Conservation (phyloP, 2,888 invertebrate genomes). For the Boloria euphrosyne region DNA sequence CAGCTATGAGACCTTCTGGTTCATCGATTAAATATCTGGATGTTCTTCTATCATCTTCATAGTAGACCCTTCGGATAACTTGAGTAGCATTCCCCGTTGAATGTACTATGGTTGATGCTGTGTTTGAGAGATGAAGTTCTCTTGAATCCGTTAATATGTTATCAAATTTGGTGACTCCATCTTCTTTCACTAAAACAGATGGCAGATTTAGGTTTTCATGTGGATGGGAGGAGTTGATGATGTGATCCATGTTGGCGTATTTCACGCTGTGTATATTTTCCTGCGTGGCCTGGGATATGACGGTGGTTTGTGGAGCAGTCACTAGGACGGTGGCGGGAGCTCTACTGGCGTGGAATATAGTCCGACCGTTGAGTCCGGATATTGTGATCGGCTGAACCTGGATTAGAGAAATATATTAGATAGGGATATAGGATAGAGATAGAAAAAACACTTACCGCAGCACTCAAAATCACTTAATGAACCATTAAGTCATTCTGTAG, state of each 20-base stretch:
- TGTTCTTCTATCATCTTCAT: constrained; percentile 59
- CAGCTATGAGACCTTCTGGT: constrained; percentile 56
- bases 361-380: constrained; percentile 63
- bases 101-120: constrained; percentile 69
- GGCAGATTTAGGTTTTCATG: constrained; percentile 58
- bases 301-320: constrained; percentile 67
- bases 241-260: constrained; percentile 66
- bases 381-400: constrained; percentile 74
- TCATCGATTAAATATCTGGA: constrained; percentile 62
- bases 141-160: constrained; percentile 63
- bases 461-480: too few relatives aligned
- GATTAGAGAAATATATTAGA: constrained; percentile 33
- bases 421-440: background rate
- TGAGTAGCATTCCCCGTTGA: constrained; percentile 68
- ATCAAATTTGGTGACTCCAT: constrained; percentile 64
- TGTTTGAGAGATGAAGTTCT: constrained; percentile 62
- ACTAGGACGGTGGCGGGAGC: constrained; percentile 72
- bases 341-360: constrained; percentile 69
- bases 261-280: constrained; percentile 58
- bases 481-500: too few relatives aligned
- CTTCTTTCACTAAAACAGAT: constrained; percentile 67
- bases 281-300: constrained; percentile 68
- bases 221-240: constrained; percentile 60
- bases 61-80: constrained; percentile 71
- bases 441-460: background rate